Evolutionary conservation across 2,888 invertebrate species (phyloP).

Genomic region (Caenorhabditis panamensis): DNA sequence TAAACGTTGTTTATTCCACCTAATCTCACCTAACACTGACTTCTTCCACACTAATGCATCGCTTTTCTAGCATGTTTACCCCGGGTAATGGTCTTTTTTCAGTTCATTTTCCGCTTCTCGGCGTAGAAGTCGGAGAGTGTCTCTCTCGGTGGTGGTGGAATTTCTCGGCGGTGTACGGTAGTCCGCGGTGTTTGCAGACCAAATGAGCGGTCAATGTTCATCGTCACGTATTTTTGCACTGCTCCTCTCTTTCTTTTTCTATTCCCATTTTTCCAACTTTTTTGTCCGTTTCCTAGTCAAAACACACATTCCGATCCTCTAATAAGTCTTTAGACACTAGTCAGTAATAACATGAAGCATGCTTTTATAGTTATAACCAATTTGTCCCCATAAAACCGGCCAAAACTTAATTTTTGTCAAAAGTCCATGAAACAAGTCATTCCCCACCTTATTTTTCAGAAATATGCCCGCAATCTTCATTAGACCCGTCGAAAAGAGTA

Average conservation of each 20-base stretch:
- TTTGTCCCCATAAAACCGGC: background rate
- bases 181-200: conserved; percentile 57
- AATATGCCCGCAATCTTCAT: conserved; percentile 56
- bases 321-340: conserved; percentile 33
- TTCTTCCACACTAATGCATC: background rate
- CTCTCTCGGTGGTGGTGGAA: conserved; percentile 24
- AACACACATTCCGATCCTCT: conserved; percentile 20
- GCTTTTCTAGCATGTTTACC: background rate
- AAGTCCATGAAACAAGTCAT: background rate
- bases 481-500: conserved; percentile 15
- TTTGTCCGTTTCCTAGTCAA: conserved; percentile 35
- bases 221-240: conserved; percentile 58
- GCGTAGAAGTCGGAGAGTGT: conserved; percentile 33
- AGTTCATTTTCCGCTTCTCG: conserved; percentile 57
- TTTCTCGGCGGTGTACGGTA: conserved; percentile 46
- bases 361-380: background rate
- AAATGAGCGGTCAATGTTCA: conserved; percentile 62
- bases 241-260: conserved; percentile 10
- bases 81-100: conserved; percentile 40
- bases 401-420: background rate
- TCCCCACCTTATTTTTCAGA: conserved; percentile 41
- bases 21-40: background rate
- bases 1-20: conserved; percentile 1
- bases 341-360: conserved; percentile 21
- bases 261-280: conserved; percentile 18